Conservation (phyloP, 2,888 invertebrate genomes). For the Tryphoninae sp. region DNA sequence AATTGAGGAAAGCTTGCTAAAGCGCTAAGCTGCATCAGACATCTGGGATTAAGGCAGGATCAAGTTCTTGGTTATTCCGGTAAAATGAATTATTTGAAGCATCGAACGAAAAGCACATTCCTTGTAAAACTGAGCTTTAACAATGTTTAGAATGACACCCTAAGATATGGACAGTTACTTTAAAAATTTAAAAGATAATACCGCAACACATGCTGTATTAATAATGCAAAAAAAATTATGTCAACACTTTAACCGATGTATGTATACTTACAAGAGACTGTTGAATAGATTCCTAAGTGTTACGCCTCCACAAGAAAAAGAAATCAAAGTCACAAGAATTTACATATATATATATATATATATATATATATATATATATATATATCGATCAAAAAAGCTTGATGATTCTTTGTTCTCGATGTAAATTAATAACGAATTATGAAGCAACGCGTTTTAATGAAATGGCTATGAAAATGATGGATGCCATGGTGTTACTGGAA, state of each 20-base stretch:
- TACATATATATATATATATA: slow-evolving; percentile 14
- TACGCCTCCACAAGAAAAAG: slow-evolving; percentile 46
- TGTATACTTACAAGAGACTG: slow-evolving; percentile 42
- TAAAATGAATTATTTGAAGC: not conserved
- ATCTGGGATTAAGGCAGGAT: not conserved
- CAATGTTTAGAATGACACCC: no score
- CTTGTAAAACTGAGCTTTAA: not conserved
- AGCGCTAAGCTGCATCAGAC: not conserved
- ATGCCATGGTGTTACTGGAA: not conserved
- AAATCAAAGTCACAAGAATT: slow-evolving; percentile 35
- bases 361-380: no score
- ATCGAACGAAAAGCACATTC: not conserved
- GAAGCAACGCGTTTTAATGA: slow-evolving; percentile 16
- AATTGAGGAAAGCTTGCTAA: not conserved
- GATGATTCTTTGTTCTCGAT: not conserved
- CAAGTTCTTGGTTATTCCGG: not conserved
- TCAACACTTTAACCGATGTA: slow-evolving; percentile 23
- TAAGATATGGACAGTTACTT: no score
- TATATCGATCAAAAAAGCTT: not conserved
- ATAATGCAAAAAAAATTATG: slow-evolving; percentile 13
- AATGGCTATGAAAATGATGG: not conserved
- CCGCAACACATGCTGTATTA: slow-evolving; percentile 24
- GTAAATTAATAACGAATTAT: not conserved
- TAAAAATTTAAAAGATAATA: not conserved
- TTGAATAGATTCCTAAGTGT: slow-evolving; percentile 47